Conservation (phyloP, 1,140 invertebrate genomes). For the Triops longicaudatus region DNA sequence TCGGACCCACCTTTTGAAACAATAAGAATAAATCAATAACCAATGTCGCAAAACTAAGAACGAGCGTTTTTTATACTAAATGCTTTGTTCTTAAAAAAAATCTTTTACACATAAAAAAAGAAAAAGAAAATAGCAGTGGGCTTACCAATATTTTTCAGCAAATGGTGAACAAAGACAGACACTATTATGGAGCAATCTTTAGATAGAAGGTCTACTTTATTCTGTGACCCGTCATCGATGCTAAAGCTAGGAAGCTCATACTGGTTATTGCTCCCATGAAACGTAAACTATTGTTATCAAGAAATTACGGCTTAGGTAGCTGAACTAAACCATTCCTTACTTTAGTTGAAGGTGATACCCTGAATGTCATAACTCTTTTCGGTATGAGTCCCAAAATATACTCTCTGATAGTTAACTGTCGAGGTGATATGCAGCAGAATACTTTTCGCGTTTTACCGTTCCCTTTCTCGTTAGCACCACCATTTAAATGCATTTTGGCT, state of each 20-base stretch:
- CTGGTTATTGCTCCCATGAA: slow-evolving; percentile 42
- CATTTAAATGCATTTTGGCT: slow-evolving; percentile 56
- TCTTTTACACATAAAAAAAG: no score
- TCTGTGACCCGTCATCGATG: slow-evolving; percentile 85
- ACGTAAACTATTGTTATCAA: slow-evolving; percentile 49
- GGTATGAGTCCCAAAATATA: slow-evolving; percentile 86
- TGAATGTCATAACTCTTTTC: slow-evolving; percentile 81
- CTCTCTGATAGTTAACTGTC: slow-evolving; percentile 85
- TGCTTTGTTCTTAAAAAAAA: no score
- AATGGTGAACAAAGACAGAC: slow-evolving; percentile 82
- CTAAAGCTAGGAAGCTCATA: slow-evolving; percentile 51
- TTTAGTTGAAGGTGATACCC: slow-evolving; percentile 84
- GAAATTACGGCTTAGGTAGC: slow-evolving; percentile 8
- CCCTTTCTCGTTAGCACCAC: slow-evolving; percentile 51
- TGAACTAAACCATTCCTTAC: slow-evolving; percentile 41
- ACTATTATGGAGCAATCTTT: slow-evolving; percentile 81
- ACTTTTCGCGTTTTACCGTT: slow-evolving; percentile 71
- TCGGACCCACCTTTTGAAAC: slow-evolving; percentile 64
- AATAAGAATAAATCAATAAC: background rate
- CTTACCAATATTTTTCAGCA: slow-evolving; percentile 81
- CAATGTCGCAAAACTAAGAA: background rate
- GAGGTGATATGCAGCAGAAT: slow-evolving; percentile 74
- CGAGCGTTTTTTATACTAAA: no score
- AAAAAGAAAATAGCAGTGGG: no score
- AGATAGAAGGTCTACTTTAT: slow-evolving; percentile 67